Conservation (phyloP, 2,888 invertebrate genomes). For the Lithosia quadra region DNA sequence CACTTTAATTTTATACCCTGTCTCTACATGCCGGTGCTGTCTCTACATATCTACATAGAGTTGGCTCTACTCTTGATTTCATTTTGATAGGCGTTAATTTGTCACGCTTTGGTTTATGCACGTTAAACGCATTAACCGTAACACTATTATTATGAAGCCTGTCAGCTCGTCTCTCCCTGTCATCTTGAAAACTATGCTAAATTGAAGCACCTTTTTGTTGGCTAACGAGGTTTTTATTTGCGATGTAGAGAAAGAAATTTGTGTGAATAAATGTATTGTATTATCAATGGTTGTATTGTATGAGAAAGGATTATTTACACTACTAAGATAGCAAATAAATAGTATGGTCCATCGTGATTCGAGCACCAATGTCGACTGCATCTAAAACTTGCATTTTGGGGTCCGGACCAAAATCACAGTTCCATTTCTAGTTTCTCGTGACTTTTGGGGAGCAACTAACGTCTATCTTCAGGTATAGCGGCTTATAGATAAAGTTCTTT, state of each 20-base stretch:
- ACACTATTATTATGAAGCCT: slow-evolving; percentile 50
- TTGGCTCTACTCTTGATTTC: slow-evolving; percentile 71
- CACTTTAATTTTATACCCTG: not conserved
- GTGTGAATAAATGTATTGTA: slow-evolving; percentile 14
- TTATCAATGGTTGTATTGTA: not conserved
- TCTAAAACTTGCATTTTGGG: not conserved
- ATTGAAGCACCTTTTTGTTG: slow-evolving; percentile 44
- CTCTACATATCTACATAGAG: slow-evolving; percentile 51
- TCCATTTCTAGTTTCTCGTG: not conserved
- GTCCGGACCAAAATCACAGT: not conserved
- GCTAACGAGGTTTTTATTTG: slow-evolving; percentile 50
- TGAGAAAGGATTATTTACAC: not conserved
- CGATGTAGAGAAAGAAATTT: slow-evolving; percentile 13
- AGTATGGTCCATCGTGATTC: not conserved
- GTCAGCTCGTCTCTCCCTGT: slow-evolving; percentile 45
- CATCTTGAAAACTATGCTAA: slow-evolving; percentile 47
- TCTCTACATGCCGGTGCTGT: slow-evolving; percentile 45
- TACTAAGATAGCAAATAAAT: not conserved
- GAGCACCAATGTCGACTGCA: not conserved
- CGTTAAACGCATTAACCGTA: slow-evolving; percentile 52
- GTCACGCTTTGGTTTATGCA: slow-evolving; percentile 66
- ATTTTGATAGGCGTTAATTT: slow-evolving; percentile 81
- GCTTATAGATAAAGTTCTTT: no score
- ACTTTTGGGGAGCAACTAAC: not conserved
- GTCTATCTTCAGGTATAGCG: no score